Percentiles rank a stretch among this genome's conserved stretches.
Conservation (phyloP, 2,797 vertebrate genomes). For the Erethizon dorsatum region DNA sequence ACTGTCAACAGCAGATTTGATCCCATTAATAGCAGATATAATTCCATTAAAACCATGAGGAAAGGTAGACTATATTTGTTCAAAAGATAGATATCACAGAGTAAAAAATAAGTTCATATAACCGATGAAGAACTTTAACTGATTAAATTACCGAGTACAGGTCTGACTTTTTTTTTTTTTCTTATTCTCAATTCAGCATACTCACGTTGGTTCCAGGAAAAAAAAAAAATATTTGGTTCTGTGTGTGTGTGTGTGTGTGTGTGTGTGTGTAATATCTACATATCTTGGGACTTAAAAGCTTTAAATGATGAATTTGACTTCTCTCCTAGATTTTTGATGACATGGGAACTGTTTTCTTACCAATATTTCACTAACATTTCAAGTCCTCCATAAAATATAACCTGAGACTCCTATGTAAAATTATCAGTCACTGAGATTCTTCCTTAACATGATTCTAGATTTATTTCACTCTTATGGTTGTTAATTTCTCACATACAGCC, state of each 20-base stretch:
- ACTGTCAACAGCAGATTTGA: background rate
- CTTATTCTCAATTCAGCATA: background rate
- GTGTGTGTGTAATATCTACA: background rate
- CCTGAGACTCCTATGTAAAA: background rate
- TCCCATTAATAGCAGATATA: background rate
- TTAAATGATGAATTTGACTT: background rate
- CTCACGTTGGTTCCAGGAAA: background rate
- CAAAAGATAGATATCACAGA: background rate
- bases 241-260: background rate
- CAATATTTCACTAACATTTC: background rate
- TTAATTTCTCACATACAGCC: background rate
- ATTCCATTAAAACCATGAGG: background rate
- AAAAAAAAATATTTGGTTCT: background rate
- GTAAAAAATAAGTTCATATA: background rate
- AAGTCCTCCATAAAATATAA: background rate
- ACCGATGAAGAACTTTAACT: background rate
- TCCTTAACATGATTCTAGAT: background rate
- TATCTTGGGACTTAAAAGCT: background rate
- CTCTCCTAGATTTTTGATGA: background rate
- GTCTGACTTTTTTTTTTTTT: background rate
- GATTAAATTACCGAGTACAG: background rate
- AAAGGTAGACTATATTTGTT: background rate
- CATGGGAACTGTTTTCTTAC: background rate
- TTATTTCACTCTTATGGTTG: background rate
- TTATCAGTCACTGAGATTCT: background rate